Evolutionary conservation across 2,888 invertebrate genomes (phyloP), one percentile per base, ranked within the genome.

Genomic region (Rhimphoctona megacephalus): DNA sequence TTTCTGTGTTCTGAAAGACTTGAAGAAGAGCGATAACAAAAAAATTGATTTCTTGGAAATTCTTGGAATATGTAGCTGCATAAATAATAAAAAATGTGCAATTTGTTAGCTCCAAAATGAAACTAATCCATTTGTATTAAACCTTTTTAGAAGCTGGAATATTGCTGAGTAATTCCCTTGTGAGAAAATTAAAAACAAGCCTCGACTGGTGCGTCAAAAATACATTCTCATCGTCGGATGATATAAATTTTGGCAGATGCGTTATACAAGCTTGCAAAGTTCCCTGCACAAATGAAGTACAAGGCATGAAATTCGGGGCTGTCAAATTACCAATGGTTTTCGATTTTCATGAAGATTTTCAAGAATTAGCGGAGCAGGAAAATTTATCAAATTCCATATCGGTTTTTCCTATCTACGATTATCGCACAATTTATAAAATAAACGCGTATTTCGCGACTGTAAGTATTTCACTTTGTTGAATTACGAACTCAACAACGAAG

Each of bases 201-300:
- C 95, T 98, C 90, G 98, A 98, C 93, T 98, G 98, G 97, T 98
- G 98, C 94, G 97, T 98, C 30, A 97, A 97, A 89, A 98, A 98
- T 94, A 97, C 97, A 0, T 97, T 97, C 92, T 97, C 98, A 1
- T 96, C 97, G 88, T 97, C 96, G 90, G 97, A 97, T 92, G 97
- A 97, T 93, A 96, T 98, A 93, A 98, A 98, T 95, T 95, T 99
- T 87, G 98, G 98, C n/a, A 96, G 97, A 88, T 98, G 99, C 94
- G 96, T 97, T 89, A 94, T 97, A 87, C 97, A 97, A 94, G 96
- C 97, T 43, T 95, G 97, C 17, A 96, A 96, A 83, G 92, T 95
- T 74, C 94, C 96, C 9, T 98, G 98, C 93, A 92, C 95, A 54
- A 92, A 95, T 57, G 90, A 90, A 61, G 92, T 96, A 73, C 97